Conservation (phyloP, 2,888 invertebrate species). For the Cyrtodaria siliqua region DNA sequence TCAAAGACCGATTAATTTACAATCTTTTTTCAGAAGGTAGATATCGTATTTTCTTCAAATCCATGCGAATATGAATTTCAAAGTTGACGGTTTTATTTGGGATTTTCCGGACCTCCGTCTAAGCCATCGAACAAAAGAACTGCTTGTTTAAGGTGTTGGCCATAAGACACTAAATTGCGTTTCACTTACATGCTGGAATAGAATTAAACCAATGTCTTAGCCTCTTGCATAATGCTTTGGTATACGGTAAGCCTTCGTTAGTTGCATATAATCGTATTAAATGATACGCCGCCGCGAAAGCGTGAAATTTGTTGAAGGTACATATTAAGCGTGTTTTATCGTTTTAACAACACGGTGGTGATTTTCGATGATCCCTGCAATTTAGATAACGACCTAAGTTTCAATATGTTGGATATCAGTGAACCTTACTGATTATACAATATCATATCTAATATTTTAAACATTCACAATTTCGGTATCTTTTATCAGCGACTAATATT, state of each 20-base stretch:
- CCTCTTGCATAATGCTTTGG: too few relatives aligned
- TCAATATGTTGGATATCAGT: too few relatives aligned
- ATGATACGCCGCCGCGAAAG: too few relatives aligned
- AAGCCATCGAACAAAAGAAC: conserved; percentile 7
- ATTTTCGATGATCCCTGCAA: conserved; percentile 44
- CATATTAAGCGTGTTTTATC: conserved; percentile 49
- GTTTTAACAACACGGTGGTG: conserved; percentile 36
- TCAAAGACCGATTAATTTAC: too few relatives aligned
- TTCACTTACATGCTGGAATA: conserved; percentile 13
- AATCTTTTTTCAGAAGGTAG: too few relatives aligned
- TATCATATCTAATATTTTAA: too few relatives aligned
- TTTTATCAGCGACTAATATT: too few relatives aligned
- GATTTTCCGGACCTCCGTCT: not conserved
- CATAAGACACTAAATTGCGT: conserved; percentile 17
- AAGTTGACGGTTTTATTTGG: not conserved
- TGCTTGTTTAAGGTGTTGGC: conserved; percentile 7
- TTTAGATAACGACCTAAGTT: conserved; percentile 18
- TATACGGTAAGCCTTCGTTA: too few relatives aligned
- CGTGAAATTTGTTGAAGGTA: conserved; percentile 12
- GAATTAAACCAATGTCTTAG: not conserved
- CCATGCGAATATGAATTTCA: not conserved
- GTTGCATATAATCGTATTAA: too few relatives aligned
- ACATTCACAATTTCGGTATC: too few relatives aligned
- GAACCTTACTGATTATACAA: too few relatives aligned
- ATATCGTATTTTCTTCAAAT: not conserved